Evolutionary conservation across 1,140 invertebrate genomes (phyloP), one percentile per base, ranked within the genome.

Genomic region (Calosoma granatense): DNA sequence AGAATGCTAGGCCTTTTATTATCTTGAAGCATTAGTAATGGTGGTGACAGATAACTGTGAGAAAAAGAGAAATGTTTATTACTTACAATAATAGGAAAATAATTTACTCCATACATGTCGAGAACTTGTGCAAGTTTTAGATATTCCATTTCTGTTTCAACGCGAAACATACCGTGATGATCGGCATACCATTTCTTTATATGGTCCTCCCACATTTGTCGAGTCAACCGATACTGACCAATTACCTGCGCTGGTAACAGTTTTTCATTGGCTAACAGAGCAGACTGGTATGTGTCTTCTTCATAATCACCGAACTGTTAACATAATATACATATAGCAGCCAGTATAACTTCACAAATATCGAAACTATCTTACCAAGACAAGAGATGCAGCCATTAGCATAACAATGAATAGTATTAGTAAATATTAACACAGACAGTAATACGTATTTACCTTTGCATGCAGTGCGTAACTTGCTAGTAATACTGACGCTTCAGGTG

Each of bases 61-160:
- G n/a, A n/a, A n/a, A n/a, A n/a, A n/a, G n/a, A n/a, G n/a, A n/a
- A n/a, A n/a, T n/a, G n/a, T n/a, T 20, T 20, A 4, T 54, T 61
- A 78, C 79, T 81, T 73, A 92, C 89, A 69, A 83, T 88, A 68
- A 97, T 97, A 63, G 90, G 86, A 78, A 97, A 97, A 75, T 97
- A 97, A 73, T 98, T 98, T 15, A 99, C 95, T 39, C 96, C 97
- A 73, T 98, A 97, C 97, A 99, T 99, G 69, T 98, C 95, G 56
- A 99, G 78, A 78, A 99, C 97, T 78, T 99, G 96, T 39, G 95
- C 96, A 67, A 99, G 97, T 76, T 98, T 98, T 51, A 99, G 78
- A 75, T 99, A 99, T 70, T 99, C 96, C 91, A 99, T 96, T 80
- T 98, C 96, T 1, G 97, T 95, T 73, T 99, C 97, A 68, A 99